phyloP scores from a whole-genome alignment of 2,888 invertebrate species.

The Drosophila cognata region DNA sequence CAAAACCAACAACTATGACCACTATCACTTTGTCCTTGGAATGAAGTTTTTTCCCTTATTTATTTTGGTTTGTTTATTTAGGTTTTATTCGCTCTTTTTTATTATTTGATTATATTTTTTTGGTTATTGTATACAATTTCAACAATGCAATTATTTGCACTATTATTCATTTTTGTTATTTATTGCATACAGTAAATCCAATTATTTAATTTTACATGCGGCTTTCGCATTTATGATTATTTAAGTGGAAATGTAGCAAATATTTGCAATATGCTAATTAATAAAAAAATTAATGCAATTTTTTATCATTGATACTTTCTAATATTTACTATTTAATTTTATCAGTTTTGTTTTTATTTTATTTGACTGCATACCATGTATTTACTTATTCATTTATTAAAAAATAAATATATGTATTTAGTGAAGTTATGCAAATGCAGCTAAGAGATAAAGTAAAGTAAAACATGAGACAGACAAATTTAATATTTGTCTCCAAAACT shows the following conservation, averaged over 20 bases:
- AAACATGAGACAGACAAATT: background rate
- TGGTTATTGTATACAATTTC: background rate
- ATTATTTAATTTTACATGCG: background rate
- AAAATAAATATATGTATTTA: background rate
- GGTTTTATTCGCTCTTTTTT: background rate
- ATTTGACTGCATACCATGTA: background rate
- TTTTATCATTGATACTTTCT: background rate
- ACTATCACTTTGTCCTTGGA: background rate
- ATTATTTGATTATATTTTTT: background rate
- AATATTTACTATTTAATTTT: background rate
- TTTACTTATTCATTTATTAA: background rate
- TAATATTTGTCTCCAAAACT: background rate
- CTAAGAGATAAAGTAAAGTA: background rate
- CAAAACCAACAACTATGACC: background rate
- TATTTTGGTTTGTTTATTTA: background rate
- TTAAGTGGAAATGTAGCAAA: background rate
- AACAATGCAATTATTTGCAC: background rate
- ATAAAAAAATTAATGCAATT: background rate
- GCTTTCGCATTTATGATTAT: background rate
- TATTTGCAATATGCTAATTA: background rate
- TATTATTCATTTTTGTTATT: slow-evolving; percentile 8
- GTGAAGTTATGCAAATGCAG: background rate
- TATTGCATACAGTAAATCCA: slow-evolving; percentile 5
- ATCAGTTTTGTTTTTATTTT: background rate
- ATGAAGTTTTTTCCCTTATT: background rate